phyloP scores from a whole-genome alignment of 2,888 invertebrate genomes.

The Caenorhabditis becei region DNA sequence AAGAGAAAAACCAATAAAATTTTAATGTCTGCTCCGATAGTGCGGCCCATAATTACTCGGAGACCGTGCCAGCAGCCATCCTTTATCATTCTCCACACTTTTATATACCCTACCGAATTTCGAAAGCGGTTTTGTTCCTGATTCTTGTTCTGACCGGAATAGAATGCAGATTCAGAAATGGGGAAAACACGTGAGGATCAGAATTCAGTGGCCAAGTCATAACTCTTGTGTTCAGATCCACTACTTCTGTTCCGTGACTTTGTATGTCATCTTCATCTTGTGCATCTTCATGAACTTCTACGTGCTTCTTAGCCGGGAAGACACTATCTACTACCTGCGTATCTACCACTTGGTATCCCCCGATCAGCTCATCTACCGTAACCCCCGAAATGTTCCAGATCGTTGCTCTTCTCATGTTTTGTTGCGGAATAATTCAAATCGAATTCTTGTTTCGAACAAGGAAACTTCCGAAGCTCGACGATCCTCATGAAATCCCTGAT shows the following conservation, averaged over 20 bases:
- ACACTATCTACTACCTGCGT: slow-evolving; percentile 78
- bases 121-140: slow-evolving; percentile 20
- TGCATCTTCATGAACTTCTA: slow-evolving; percentile 79
- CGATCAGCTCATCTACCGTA: slow-evolving; percentile 3
- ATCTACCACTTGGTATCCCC: slow-evolving; percentile 75
- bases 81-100: slow-evolving; percentile 41
- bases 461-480: slow-evolving; percentile 75
- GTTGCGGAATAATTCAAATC: slow-evolving; percentile 74
- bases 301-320: slow-evolving; percentile 74
- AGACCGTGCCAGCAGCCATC: slow-evolving; percentile 29
- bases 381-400: slow-evolving; percentile 59
- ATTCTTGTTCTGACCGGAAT: slow-evolving; percentile 1
- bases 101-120: slow-evolving; percentile 40
- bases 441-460: slow-evolving; percentile 75
- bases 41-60: slow-evolving; percentile 45
- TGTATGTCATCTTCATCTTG: slow-evolving; percentile 75
- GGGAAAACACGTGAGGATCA: slow-evolving; percentile 39
- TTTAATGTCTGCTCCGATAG: slow-evolving; percentile 47
- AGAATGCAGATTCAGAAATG: slow-evolving; percentile 46
- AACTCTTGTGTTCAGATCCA: slow-evolving; percentile 65
- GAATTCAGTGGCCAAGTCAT: background rate
- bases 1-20: slow-evolving; percentile 47
- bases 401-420: slow-evolving; percentile 76
- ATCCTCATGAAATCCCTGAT: slow-evolving; percentile 78
- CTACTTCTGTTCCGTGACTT: slow-evolving; percentile 66